phyloP scores from a whole-genome alignment of 2,113 vertebrate species.

The Cottus gobio region DNA sequence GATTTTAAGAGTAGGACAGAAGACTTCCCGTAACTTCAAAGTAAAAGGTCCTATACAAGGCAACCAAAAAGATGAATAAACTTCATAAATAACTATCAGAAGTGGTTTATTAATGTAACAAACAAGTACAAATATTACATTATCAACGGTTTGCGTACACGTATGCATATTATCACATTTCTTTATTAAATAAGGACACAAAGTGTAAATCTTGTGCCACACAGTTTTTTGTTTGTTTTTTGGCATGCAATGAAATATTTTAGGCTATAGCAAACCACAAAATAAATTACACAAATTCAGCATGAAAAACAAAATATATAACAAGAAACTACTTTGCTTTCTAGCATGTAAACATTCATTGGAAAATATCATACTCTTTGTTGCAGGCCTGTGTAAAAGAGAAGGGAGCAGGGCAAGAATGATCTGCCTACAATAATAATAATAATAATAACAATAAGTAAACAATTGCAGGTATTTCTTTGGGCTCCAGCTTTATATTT shows the following conservation, averaged over 20 bases:
- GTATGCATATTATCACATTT: background rate
- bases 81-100: background rate
- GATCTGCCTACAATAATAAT: background rate
- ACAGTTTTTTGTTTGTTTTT: background rate
- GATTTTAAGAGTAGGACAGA: background rate
- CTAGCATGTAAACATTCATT: constrained; percentile 35
- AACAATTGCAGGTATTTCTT: constrained; percentile 28
- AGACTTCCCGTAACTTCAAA: constrained; percentile 27
- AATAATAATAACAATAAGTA: no score
- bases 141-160: background rate
- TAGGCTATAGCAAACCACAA: background rate
- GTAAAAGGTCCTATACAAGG: constrained; percentile 21
- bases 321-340: background rate
- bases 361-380: background rate
- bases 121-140: constrained; percentile 19
- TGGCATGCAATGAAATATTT: constrained; percentile 25
- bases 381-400: background rate
- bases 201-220: background rate
- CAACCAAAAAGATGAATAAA: background rate
- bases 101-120: constrained; percentile 38
- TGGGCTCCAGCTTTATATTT: constrained; percentile 27
- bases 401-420: constrained; percentile 14
- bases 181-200: constrained; percentile 26
- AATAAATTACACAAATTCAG: constrained; percentile 4
- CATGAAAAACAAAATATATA: constrained; percentile 7